Conservation (phyloP, 2,797 vertebrate genomes). For the Mus spretus region DNA sequence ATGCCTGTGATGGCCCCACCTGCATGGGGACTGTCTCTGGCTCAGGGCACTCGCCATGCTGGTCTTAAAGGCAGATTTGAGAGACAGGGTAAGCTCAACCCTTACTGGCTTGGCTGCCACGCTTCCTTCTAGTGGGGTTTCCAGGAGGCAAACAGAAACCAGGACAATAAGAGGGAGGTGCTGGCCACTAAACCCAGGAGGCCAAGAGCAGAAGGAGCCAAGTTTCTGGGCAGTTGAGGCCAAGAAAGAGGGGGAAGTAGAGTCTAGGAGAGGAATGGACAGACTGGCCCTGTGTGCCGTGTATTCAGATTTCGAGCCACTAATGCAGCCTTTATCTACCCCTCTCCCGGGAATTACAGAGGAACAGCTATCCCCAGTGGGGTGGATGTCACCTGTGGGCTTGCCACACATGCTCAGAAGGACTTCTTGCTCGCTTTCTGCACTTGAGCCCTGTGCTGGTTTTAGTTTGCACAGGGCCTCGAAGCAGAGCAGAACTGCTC, state of each 20-base stretch:
- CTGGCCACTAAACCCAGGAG: conserved; percentile 36
- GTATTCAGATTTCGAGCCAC: neutral
- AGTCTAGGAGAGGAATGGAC: neutral
- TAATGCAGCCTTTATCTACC: neutral
- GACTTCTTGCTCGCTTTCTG: neutral
- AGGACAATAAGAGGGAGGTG: conserved; percentile 16
- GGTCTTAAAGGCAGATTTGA: conserved; percentile 42
- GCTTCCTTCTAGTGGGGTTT: conserved; percentile 17
- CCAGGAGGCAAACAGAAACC: conserved; percentile 64
- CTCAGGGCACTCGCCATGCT: neutral
- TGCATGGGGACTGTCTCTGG: neutral
- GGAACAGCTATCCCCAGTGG: neutral
- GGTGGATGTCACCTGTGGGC: neutral
- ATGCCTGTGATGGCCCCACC: neutral
- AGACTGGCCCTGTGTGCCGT: neutral
- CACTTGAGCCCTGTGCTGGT: neutral
- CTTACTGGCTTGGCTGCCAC: neutral
- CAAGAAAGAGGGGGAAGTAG: conserved; percentile 40
- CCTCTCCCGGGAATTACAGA: neutral
- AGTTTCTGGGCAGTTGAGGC: conserved; percentile 66
- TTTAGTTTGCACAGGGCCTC: neutral
- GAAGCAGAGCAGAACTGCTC: neutral
- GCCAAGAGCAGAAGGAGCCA: conserved; percentile 25
- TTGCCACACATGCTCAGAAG: neutral
- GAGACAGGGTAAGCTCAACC: conserved; percentile 5